phyloP scores from a whole-genome alignment of 2,113 vertebrate genomes.

The Bubo bubo region DNA sequence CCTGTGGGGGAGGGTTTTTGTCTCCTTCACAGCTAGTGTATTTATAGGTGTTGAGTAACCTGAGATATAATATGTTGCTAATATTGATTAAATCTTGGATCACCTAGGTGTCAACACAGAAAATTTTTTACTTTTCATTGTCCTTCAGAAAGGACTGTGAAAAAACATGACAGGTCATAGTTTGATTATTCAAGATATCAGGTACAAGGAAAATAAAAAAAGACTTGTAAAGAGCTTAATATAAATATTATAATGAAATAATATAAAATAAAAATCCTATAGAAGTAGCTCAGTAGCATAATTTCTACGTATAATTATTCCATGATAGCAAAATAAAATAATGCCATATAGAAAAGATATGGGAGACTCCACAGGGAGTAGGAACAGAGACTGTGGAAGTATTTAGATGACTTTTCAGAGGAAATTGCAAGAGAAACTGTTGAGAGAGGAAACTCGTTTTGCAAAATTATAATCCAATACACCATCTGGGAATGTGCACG shows the following conservation, averaged over 20 bases:
- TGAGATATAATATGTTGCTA: background rate
- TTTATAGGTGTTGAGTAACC: background rate
- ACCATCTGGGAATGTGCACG: conserved; percentile 30
- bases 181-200: background rate
- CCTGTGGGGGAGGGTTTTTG: background rate
- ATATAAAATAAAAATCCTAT: background rate
- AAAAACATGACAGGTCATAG: background rate
- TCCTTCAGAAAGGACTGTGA: background rate
- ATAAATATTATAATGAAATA: background rate
- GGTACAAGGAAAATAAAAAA: background rate
- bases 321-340: background rate
- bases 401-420: conserved; percentile 23
- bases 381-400: background rate
- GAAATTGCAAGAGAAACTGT: conserved; percentile 38
- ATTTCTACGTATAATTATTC: background rate
- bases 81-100: background rate
- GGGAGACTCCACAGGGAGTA: background rate
- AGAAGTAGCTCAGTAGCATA: background rate
- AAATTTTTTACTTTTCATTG: background rate
- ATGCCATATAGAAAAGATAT: background rate
- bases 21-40: background rate
- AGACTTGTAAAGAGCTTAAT: background rate
- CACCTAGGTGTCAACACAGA: background rate
- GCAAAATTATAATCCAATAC: conserved; percentile 57
- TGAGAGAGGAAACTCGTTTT: conserved; percentile 22